Evolutionary conservation across 2,797 vertebrate genomes (phyloP), one percentile per base, ranked within the genome.

Genomic region (Pseudochromis fuscus): DNA sequence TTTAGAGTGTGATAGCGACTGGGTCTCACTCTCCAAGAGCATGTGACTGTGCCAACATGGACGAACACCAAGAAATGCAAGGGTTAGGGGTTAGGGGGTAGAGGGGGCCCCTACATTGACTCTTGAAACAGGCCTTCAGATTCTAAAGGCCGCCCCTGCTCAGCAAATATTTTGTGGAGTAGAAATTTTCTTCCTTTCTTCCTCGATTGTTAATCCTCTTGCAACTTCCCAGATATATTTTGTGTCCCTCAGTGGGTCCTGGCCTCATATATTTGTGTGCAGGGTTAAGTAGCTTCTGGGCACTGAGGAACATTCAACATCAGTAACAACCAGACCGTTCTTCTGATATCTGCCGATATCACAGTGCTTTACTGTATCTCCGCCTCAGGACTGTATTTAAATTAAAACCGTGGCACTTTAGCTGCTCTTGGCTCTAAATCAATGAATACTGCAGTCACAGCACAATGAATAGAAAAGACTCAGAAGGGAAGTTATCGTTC

Each of bases 371-470:
- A 28, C 64, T 56, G n/a, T 33, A 27, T 21, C 21, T 70, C 50
- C 72, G 56, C 77, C 65, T 44, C 35, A 19, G 67, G 52, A 62
- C 49, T 18, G 35, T 28, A 50, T 71, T 81, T 74, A 51, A 71
- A 89, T 87, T 18, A 52, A 55, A 76, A 46, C 28, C 0, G 5
- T 66, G 73, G 65, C 76, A 63, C 68, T 9, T 48, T 49, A 31
- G 51, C 69, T 59, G 67, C 55, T 71, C 62, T 40, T 62, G 35
- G 40, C 44, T 5, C 23, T 13, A 8, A 74, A 40, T 42, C 35
- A 72, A 38, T 7, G 1, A 21, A 68, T 77, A 79, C 28, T 77
- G 75, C 83, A 48, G 57, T 31, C 48, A 7, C 73, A 74, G 82
- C 85, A 67, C 55, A 66, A 60, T 65, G 53, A 85, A 65, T 66